phyloP scores from a whole-genome alignment of 2,797 vertebrate species.

The Falco rusticolus region DNA sequence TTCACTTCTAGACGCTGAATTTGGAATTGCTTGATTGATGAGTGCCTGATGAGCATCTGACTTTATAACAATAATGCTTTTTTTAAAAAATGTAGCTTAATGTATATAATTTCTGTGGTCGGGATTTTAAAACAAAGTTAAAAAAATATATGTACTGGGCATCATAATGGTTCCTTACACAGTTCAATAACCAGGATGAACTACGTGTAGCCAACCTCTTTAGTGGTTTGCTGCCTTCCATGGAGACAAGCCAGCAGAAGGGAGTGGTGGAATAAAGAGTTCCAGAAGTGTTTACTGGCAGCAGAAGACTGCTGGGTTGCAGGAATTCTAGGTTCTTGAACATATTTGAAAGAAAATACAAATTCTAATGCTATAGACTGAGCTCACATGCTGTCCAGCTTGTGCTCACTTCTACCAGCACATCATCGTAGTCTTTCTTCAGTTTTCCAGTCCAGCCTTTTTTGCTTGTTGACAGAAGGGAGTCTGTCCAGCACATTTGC shows the following conservation, averaged over 20 bases:
- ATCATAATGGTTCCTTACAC: not conserved
- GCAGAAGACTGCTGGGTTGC: not conserved
- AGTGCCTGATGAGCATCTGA: not conserved
- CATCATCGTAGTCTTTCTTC: not conserved
- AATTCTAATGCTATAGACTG: not conserved
- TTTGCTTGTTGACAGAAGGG: not conserved
- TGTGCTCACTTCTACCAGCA: not conserved
- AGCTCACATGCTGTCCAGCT: not conserved
- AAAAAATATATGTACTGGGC: rapidly evolving
- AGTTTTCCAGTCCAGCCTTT: not conserved
- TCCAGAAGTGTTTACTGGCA: not conserved
- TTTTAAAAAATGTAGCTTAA: not conserved
- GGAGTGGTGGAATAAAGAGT: not conserved
- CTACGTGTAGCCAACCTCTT: not conserved
- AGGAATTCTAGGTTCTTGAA: not conserved
- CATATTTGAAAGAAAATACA: not conserved
- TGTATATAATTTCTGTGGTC: not conserved
- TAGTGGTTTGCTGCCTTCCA: not conserved
- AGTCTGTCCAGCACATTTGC: not conserved
- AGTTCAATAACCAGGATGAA: not conserved
- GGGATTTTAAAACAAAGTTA: not conserved
- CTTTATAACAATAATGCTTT: not conserved
- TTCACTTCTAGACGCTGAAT: not conserved
- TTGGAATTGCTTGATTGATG: not conserved
- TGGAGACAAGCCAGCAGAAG: not conserved